Conservation (phyloP, 2,797 vertebrate genomes). For the Rhabdophis nuchalis region DNA sequence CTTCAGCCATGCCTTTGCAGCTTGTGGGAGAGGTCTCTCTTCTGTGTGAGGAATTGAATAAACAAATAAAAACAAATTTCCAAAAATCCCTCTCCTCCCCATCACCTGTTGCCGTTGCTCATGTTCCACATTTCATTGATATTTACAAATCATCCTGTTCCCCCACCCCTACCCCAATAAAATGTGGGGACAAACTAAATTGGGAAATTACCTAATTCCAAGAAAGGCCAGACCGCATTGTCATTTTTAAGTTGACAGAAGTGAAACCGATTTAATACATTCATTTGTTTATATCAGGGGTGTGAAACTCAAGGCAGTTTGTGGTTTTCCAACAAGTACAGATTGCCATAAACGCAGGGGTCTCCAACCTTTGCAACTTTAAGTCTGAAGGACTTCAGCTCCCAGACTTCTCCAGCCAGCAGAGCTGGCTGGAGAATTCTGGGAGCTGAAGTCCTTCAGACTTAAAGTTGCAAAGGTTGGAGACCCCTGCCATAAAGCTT, state of each 20-base stretch:
- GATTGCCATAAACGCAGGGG: neutral
- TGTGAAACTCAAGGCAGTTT: neutral
- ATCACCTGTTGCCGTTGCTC: neutral
- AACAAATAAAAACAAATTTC: neutral
- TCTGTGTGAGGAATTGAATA: neutral
- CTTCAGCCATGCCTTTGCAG: neutral
- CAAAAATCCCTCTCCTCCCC: neutral
- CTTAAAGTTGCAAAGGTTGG: too few relatives aligned
- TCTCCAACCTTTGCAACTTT: too few relatives aligned
- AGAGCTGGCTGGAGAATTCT: too few relatives aligned
- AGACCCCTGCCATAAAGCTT: neutral
- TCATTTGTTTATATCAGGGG: neutral
- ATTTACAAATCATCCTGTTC: neutral
- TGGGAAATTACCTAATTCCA: neutral
- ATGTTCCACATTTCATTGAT: neutral
- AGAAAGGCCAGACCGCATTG: neutral
- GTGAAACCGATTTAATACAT: neutral
- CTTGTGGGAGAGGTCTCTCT: neutral
- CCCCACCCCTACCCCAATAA: neutral
- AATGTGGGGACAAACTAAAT: neutral
- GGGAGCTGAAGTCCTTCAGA: too few relatives aligned
- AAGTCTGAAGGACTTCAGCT: too few relatives aligned
- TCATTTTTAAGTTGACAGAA: neutral
- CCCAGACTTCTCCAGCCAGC: too few relatives aligned
- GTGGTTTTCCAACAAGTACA: neutral